Conservation (phyloP, 2,113 vertebrate species). For the Oreotragus oreotragus region DNA sequence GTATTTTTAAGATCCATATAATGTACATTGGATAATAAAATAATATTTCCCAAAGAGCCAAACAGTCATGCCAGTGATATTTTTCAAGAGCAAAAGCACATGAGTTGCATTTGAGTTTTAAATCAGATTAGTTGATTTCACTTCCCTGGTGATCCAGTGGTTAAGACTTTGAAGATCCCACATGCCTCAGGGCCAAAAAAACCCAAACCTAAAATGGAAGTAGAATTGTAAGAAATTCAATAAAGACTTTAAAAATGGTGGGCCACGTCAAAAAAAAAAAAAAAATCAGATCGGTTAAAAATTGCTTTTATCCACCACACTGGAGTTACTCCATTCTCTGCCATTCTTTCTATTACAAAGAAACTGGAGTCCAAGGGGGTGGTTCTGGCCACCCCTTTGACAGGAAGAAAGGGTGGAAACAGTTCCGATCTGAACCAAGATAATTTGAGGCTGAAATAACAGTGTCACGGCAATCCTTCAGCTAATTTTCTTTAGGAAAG, state of each 20-base stretch:
- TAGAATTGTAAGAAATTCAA: background rate
- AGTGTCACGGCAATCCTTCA: too few species aligned
- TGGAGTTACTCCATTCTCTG: too few species aligned
- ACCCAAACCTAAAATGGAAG: background rate
- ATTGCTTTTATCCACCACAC: rapidly evolving
- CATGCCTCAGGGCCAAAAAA: background rate
- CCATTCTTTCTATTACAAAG: background rate
- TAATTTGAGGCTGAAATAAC: rapidly evolving
- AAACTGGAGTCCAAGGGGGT: background rate
- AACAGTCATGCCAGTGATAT: background rate
- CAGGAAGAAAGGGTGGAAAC: background rate
- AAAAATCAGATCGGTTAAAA: too few species aligned
- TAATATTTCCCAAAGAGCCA: constrained; percentile 76
- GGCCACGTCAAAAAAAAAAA: background rate
- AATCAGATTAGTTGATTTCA: rapidly evolving
- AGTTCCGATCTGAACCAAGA: rapidly evolving
- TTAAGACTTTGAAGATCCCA: background rate
- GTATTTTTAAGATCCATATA: constrained; percentile 83
- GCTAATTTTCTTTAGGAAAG: background rate
- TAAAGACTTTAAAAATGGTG: background rate
- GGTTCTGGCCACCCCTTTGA: rapidly evolving
- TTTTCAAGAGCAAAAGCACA: background rate
- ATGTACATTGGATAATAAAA: constrained; percentile 85
- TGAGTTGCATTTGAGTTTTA: background rate
- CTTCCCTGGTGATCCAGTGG: background rate